These are phyloP conservation scores for Channallabes apus DNA, from an alignment of 2,797 vertebrate species.

Conservation along the genomic window DNA sequence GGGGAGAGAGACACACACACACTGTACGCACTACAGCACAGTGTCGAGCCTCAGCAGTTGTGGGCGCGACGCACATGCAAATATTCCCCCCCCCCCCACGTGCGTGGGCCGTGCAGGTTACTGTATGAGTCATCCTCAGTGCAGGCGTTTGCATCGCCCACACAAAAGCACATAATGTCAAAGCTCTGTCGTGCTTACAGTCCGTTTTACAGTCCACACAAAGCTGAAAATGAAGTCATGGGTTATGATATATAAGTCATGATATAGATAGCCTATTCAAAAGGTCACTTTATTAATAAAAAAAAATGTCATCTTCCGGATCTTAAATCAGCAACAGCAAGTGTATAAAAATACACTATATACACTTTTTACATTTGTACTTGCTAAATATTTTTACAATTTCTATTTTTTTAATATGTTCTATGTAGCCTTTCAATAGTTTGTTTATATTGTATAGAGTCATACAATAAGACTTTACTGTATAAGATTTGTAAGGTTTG, in stretches of 20 bases:
- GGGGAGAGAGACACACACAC: no score
- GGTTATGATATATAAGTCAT: no score
- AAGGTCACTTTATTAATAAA: neutral
- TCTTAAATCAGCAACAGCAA: neutral
- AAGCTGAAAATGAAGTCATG: neutral
- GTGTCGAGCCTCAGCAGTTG: neutral
- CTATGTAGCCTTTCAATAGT: neutral
- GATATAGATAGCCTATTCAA: neutral
- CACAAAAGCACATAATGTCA: neutral
- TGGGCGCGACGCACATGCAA: slow-evolving; percentile 16
- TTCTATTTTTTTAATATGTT: no score
- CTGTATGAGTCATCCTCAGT: slow-evolving; percentile 22
- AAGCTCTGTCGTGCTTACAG: neutral
- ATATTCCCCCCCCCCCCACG: slow-evolving; percentile 3
- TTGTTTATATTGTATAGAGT: neutral
- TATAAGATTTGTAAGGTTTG: no score
- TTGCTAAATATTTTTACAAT: no score
- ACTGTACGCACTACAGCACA: neutral
- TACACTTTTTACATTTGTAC: no score
- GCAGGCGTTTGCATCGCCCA: slow-evolving; percentile 22
- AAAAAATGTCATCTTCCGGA: neutral
- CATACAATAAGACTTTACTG: neutral
- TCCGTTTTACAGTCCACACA: no score
- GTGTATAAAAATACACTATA: neutral
- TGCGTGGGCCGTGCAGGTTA: slow-evolving; percentile 3